Conservation (phyloP, 30 jellyfish, hydroid and myxozoan genomes). For the Aurelia aurita complex sp. Pacific region DNA sequence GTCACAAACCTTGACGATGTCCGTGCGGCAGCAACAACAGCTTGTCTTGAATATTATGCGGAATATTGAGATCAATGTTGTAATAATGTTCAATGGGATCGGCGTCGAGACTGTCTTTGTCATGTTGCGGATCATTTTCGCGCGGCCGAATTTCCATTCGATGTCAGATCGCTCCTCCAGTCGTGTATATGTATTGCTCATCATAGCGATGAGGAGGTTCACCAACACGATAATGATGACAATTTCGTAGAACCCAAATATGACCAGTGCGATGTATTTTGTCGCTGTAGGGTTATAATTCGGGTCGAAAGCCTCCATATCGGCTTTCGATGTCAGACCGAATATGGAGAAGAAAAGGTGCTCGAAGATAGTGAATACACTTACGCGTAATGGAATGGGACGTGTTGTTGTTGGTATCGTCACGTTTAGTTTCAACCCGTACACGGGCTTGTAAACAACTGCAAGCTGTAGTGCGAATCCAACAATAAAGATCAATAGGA, state of each 20-base stretch:
- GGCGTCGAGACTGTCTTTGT: constrained; percentile 92
- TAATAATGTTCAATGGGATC: constrained; percentile 83
- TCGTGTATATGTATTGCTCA: constrained; percentile 95
- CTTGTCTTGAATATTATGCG: constrained; percentile 60
- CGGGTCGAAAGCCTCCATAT: constrained; percentile 48
- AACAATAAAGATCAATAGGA: constrained; percentile 78
- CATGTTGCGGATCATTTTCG: constrained; percentile 90
- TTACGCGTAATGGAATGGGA: constrained; percentile 51
- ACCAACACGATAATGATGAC: constrained; percentile 81
- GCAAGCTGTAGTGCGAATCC: constrained; percentile 91
- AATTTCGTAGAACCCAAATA: constrained; percentile 84
- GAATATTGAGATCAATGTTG: constrained; percentile 59
- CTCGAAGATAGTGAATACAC: constrained; percentile 57
- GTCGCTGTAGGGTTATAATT: constrained; percentile 85
- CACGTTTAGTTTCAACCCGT: constrained; percentile 44
- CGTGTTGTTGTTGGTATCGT: constrained; percentile 61
- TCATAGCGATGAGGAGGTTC: constrained; percentile 98
- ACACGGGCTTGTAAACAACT: constrained; percentile 89
- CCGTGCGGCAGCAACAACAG: constrained; percentile 91
- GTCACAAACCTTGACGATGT: constrained; percentile 60
- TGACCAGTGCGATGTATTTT: constrained; percentile 69
- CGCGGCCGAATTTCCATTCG: constrained; percentile 99
- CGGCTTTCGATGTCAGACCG: constrained; percentile 76
- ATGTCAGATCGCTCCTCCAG: constrained; percentile 93
- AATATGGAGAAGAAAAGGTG: constrained; percentile 85